Evolutionary conservation across 2,888 invertebrate genomes (phyloP), one percentile per base, ranked within the genome.

Genomic region (Horisme vitalbata): DNA sequence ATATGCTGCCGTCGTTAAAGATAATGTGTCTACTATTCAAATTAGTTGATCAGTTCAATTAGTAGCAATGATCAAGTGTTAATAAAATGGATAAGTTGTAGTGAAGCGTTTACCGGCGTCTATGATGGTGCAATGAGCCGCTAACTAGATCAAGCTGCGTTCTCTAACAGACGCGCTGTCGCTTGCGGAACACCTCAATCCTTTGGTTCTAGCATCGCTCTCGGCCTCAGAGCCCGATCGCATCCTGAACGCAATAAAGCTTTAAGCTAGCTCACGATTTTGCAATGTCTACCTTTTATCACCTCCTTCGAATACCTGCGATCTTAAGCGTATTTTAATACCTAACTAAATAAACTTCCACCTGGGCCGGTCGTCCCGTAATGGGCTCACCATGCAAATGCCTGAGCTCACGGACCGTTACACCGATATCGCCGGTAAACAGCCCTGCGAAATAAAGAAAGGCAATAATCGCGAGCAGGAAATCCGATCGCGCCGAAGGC

Each of bases 321-420:
- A 85, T 84, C 82, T 86, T 83, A 81, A 84, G 82, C 73, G 79
- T 79, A 83, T 85, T 86, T 85, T 83, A 87, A 85, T 85, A 85
- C 39, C 44, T 41, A 32, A 36, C 52, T 52, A 47, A 52, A 47
- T 52, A 47, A 59, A 84, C 79, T 79, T 83, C 82, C 76, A 78
- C 76, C 77, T 71, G 78, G 75, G 73, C 75, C 72, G 68, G 79
- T 79, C 71, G 70, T 44, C 52, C 75, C 68, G 72, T 84, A 84
- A 85, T 83, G 79, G 79, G 75, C 76, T 73, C 75, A 75, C 80
- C 80, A 86, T 85, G 85, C 86, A 86, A 86, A 87, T 83, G 70
- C 76, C 67, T 71, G 72, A 71, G 71, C 72, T 71, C 75, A 73
- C 59, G 62, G 62, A 79, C 85, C 83, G 86, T 86, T 86, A 85